Conservation (phyloP, 2,888 invertebrate genomes). For the Octonoba sinensis region DNA sequence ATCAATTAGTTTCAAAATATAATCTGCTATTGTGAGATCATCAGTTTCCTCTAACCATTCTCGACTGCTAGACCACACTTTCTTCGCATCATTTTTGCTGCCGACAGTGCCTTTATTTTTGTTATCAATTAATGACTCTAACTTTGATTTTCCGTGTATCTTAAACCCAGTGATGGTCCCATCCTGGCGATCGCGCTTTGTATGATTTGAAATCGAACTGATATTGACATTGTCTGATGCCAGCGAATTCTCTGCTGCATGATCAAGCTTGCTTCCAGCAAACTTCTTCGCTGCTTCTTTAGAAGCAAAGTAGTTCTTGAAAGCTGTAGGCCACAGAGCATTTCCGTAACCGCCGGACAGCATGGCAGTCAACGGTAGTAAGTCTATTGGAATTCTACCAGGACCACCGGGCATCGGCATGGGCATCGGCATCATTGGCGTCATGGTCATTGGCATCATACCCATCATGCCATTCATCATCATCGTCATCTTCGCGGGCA, state of each 20-base stretch:
- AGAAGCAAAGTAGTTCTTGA: not conserved
- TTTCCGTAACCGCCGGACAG: conserved; percentile 5
- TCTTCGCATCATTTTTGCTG: not conserved
- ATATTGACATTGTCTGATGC: no score
- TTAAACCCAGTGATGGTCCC: not conserved
- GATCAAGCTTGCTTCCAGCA: not conserved
- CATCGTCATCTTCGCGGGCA: conserved; percentile 51
- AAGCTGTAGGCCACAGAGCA: not conserved
- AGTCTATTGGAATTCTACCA: no score
- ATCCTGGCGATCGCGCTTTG: not conserved
- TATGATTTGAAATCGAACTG: no score
- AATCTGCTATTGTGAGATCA: conserved; percentile 13
- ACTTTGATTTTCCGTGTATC: not conserved
- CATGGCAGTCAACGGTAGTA: not conserved
- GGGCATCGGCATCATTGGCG: conserved; percentile 22
- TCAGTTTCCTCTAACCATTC: conserved; percentile 5
- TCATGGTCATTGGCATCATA: conserved; percentile 11
- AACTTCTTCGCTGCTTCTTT: not conserved
- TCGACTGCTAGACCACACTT: conserved; percentile 15
- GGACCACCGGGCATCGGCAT: not conserved
- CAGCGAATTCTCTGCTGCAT: no score
- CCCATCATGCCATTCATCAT: conserved; percentile 55
- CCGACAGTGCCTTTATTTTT: not conserved
- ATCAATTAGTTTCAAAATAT: conserved; percentile 31
- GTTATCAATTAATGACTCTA: not conserved